Percentiles rank a stretch among this genome's conserved stretches.
These are phyloP conservation scores for Orthonychiurus folsomi DNA, from an alignment of 2,888 invertebrate genomes.

Conservation along the genomic window DNA sequence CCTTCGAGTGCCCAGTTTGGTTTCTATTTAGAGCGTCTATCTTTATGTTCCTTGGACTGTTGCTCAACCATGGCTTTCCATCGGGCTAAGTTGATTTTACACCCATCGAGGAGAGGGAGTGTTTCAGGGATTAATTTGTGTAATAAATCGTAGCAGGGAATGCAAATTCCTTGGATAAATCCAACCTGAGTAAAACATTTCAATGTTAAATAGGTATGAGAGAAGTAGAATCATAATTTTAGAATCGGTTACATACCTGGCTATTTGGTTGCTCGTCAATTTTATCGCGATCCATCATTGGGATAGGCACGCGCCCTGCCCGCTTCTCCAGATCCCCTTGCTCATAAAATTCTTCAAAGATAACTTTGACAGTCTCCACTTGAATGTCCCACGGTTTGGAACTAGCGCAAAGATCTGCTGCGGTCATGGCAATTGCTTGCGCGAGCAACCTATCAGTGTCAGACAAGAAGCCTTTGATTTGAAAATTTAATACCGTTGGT, in stretches of 20 bases:
- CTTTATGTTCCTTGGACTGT: conserved; percentile 6
- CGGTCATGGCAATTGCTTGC: conserved; percentile 73
- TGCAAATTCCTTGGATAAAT: conserved; percentile 68
- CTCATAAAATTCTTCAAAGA: conserved; percentile 72
- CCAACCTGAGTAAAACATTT: conserved; percentile 53
- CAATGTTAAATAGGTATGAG: neutral
- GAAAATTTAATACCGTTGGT: conserved; percentile 1
- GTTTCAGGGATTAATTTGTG: conserved; percentile 60
- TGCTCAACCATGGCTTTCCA: conserved; percentile 51
- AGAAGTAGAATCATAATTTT: neutral
- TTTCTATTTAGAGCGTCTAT: too few relatives aligned
- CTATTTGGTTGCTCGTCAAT: conserved; percentile 65
- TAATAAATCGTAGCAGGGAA: conserved; percentile 68
- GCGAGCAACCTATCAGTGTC: conserved; percentile 51
- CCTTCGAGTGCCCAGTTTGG: too few relatives aligned
- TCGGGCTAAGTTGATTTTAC: conserved; percentile 53
- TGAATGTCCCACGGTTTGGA: conserved; percentile 78
- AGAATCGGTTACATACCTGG: conserved; percentile 50
- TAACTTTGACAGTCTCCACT: conserved; percentile 67
- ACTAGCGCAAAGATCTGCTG: conserved; percentile 71
- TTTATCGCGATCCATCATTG: conserved; percentile 70
- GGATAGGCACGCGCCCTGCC: conserved; percentile 60
- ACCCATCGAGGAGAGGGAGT: conserved; percentile 59
- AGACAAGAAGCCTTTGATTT: conserved; percentile 1
- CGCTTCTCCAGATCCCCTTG: conserved; percentile 64